Base-by-base conservation (phyloP, 2,888 invertebrate genomes). In the Leptopilina syphax region DNA sequence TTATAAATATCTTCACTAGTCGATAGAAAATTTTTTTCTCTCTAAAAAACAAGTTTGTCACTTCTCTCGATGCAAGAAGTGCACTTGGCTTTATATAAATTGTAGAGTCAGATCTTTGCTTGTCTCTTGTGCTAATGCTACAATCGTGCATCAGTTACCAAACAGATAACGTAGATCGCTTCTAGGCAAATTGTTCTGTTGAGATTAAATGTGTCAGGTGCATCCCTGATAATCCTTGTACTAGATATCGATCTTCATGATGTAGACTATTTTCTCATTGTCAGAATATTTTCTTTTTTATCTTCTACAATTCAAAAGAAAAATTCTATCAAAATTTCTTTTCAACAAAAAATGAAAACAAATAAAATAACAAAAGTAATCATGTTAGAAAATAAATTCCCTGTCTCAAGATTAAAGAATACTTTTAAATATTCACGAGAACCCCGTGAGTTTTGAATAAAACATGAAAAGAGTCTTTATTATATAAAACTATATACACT, bases 201-300 rank as follows among this genome's bases (percentile, higher is more conserved):
- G 34, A 65, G 13, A 65, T 65, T 34, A 65, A 65, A 65, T 65
- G 65, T 65, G 65, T 65, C 65, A 27, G 41, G 27, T 65, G 34
- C 27, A 65, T 50, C 50, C 6, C 34, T 34, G 34, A 34, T 65
- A 65, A 65, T 65, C 60, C 60, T 60, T 60, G 60, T 60, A 18
- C 13, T 60, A 10, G 60, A 60, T 60, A 60, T 60, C 60, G 18
- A 60, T 60, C 60, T 60, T 60, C 6, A 60, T 60, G 13, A 60
- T 60, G 60, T 4, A 18, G 60, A 60, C 60, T 60, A 18, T 18
- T 60, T 60, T 60, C 60, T 60, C 13, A 3, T 60, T 18, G n/a
- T 60, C n/a, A 12, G 13, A 8, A 18, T 12, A 18, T 8, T 60
- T 60, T 7, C 1, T 60, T 12, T n/a, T 18, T 60, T 60, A n/a